Percentiles rank a stretch among this genome's conserved stretches.
phyloP scores from a whole-genome alignment of 1,140 invertebrate species.

The Mylabris phalerata region DNA sequence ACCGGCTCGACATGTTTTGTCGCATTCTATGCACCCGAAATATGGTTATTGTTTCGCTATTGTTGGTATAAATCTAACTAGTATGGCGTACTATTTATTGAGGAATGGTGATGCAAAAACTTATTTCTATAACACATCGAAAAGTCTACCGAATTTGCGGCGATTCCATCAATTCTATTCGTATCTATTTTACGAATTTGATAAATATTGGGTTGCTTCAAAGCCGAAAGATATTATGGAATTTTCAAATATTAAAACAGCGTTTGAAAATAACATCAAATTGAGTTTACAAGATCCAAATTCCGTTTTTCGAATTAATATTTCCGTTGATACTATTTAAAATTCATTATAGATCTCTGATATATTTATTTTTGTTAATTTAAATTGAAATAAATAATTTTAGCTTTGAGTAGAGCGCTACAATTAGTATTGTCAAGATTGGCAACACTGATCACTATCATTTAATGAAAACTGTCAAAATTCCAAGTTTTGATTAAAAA shows the following conservation, averaged over 20 bases:
- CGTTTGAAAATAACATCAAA: constrained; percentile 71
- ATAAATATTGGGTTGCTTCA: constrained; percentile 85
- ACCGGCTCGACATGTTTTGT: constrained; percentile 73
- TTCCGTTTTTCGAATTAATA: constrained; percentile 65
- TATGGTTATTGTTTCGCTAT: constrained; percentile 87
- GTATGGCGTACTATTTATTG: constrained; percentile 77
- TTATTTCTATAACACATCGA: constrained; percentile 86
- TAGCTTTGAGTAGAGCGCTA: no score
- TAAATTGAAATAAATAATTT: no score
- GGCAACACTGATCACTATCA: no score
- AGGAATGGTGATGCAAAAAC: constrained; percentile 77
- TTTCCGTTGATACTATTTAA: constrained; percentile 47
- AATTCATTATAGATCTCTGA: no score
- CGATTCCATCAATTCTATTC: constrained; percentile 93
- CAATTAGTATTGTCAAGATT: no score
- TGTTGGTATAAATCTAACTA: constrained; percentile 91
- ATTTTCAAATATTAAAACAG: constrained; percentile 77
- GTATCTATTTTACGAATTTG: constrained; percentile 90
- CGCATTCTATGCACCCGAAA: constrained; percentile 81
- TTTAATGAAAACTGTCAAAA: no score
- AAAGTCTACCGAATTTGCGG: constrained; percentile 60
- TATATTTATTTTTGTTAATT: no score
- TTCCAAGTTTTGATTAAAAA: no score
- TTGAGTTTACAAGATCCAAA: constrained; percentile 54
- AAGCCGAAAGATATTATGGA: constrained; percentile 93